Base-by-base conservation (phyloP, 2,888 invertebrate genomes). In the Zele albiditarsus region DNA sequence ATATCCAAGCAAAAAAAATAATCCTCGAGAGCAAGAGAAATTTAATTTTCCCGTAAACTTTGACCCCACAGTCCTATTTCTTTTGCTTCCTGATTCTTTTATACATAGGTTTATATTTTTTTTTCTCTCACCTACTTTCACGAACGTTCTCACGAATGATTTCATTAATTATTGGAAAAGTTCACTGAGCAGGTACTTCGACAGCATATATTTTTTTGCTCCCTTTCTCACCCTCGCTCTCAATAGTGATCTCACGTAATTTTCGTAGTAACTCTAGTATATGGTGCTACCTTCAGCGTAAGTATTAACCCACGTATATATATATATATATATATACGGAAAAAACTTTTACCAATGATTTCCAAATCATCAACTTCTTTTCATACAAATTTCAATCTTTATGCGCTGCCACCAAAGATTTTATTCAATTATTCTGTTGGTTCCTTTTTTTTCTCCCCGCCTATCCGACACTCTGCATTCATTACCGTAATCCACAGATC, bases 111-210 rank as follows among this genome's bases (percentile, higher is more conserved):
- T 42, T 38, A 70, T 33, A 25, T 73, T n/a, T 33, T 27, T 71
- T 62, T 27, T 63, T 66, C 23, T 63, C 69, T 57, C 49, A 33
- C 69, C 8, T 60, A 65, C 72, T 69, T 20, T 67, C 53, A 58
- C 42, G 25, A n/a, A 33, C 10, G n/a, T 38, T 76, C 77, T 73
- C 60, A 73, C 70, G 74, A 78, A 76, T 78, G 76, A 80, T 80
- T 80, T 79, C 78, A 77, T 80, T 80, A 80, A 80, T 80, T 80
- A 80, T 80, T 80, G 78, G 78, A 79, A 79, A 78, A 79, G 78
- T 80, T 80, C 69, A 74, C 53, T 10, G 65, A 49, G 68, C 53
- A 49, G 53, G 68, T 60, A 42, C 46, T 57, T 67, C 46, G 28
- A 49, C 68, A 16, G 14, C 72, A 27, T 67, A 75, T 57, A 65